phyloP scores from a whole-genome alignment of 2,797 vertebrate species.

The Orientallactaga sibirica region DNA sequence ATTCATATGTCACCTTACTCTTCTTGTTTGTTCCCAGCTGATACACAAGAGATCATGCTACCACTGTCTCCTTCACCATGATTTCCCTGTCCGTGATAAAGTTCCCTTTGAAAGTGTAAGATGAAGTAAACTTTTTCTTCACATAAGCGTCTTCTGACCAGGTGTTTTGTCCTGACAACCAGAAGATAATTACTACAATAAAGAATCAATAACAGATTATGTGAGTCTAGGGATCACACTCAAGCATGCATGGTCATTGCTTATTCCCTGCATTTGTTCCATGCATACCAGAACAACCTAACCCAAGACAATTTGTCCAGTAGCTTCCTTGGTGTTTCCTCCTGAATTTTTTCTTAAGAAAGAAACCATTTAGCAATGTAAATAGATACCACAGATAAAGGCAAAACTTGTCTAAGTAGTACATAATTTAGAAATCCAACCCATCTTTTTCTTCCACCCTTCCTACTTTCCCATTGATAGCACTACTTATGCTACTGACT shows the following conservation, averaged over 20 bases:
- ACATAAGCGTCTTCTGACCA: too few species aligned
- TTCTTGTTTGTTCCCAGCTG: too few species aligned
- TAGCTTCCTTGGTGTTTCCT: conserved; percentile 13
- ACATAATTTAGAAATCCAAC: neutral
- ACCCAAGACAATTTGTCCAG: neutral
- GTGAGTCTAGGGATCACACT: neutral
- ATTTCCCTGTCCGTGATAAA: too few species aligned
- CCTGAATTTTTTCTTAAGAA: neutral
- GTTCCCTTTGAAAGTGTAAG: too few species aligned
- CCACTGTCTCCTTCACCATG: too few species aligned
- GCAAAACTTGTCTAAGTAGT: neutral
- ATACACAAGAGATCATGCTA: too few species aligned
- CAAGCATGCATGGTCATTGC: neutral
- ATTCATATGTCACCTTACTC: too few species aligned
- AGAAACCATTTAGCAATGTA: conserved; percentile 15
- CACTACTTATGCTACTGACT: neutral
- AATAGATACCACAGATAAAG: conserved; percentile 28
- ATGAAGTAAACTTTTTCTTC: too few species aligned
- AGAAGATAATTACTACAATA: too few species aligned
- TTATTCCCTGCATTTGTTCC: neutral
- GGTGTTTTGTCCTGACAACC: too few species aligned
- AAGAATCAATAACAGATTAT: neutral
- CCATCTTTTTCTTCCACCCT: neutral
- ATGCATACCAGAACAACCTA: neutral
- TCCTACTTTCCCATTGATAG: neutral